Percentiles rank a stretch among this genome's conserved stretches.
phyloP scores from a whole-genome alignment of 2,113 vertebrate genomes.

The Cololabis saira region DNA sequence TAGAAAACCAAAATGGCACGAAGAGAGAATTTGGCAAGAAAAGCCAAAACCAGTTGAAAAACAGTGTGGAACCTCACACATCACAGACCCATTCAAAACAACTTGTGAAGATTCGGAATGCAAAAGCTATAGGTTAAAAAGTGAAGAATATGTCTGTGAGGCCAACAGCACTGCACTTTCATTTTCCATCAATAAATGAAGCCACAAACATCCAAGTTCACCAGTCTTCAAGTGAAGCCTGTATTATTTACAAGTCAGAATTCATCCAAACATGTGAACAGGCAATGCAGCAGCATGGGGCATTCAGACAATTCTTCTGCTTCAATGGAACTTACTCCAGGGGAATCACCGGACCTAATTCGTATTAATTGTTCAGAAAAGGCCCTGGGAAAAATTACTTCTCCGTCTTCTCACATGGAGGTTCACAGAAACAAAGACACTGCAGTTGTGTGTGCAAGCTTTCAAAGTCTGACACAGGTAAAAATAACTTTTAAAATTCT shows the following conservation, averaged over 20 bases:
- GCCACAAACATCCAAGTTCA: constrained; percentile 11
- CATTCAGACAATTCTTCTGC: not conserved
- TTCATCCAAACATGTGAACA: constrained; percentile 13
- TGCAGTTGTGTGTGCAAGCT: not conserved
- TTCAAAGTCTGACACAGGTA: constrained; percentile 54
- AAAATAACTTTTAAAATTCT: not conserved
- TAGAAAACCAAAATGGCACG: constrained; percentile 16
- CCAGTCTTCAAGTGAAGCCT: constrained; percentile 1
- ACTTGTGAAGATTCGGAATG: not conserved
- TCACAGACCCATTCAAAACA: not conserved
- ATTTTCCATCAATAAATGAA: not conserved
- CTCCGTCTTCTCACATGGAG: constrained; percentile 12
- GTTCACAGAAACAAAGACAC: constrained; percentile 32
- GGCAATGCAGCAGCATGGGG: not conserved
- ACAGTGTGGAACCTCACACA: constrained; percentile 16
- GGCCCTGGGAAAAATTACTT: not conserved
- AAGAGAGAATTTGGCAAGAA: constrained; percentile 19
- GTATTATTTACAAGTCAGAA: not conserved
- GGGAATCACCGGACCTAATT: constrained; percentile 18
- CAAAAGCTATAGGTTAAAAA: constrained; percentile 15
- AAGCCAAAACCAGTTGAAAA: constrained; percentile 37
- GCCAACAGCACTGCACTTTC: not conserved
- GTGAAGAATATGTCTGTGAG: not conserved
- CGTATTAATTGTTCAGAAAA: constrained; percentile 7
- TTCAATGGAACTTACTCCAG: not conserved